Conservation (phyloP, 2,113 vertebrate species). For the Lophochroa leadbeateri region DNA sequence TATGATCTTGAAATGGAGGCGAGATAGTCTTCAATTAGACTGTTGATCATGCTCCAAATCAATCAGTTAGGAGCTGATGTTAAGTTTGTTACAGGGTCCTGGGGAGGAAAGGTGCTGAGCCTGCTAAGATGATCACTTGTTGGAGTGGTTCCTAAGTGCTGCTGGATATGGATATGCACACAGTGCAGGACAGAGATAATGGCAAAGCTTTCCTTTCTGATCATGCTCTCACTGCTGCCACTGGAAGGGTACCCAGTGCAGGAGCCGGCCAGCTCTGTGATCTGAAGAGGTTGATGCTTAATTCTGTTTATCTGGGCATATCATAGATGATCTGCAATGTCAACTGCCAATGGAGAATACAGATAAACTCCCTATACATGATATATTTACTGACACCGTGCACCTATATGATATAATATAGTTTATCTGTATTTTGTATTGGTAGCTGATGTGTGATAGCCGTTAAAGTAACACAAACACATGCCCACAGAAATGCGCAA, state of each 20-base stretch:
- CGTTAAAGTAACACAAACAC: neutral
- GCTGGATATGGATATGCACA: conserved; percentile 17
- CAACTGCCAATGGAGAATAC: neutral
- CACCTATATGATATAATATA: neutral
- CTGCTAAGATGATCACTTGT: conserved; percentile 66
- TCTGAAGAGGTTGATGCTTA: neutral
- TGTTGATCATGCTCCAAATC: conserved; percentile 56
- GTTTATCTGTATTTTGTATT: neutral
- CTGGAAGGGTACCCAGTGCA: neutral
- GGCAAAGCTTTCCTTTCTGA: neutral
- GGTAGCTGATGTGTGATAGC: neutral
- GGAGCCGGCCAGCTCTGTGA: neutral
- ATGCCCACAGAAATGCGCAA: neutral
- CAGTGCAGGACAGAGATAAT: conserved; percentile 1
- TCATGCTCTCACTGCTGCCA: neutral
- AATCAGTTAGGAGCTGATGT: conserved; percentile 54
- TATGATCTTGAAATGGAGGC: conserved; percentile 2
- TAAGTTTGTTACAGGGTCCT: conserved; percentile 36
- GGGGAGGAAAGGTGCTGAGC: conserved; percentile 61
- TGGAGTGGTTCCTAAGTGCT: conserved; percentile 55
- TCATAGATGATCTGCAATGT: neutral
- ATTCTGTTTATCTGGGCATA: neutral
- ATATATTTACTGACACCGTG: neutral
- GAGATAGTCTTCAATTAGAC: conserved; percentile 25
- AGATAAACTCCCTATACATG: neutral